A percentile compares a stretch with the other conserved stretches of the same genome.
Evolutionary conservation across 2,797 vertebrate species (phyloP).

Genomic region (Peromyscus attwateri): DNA sequence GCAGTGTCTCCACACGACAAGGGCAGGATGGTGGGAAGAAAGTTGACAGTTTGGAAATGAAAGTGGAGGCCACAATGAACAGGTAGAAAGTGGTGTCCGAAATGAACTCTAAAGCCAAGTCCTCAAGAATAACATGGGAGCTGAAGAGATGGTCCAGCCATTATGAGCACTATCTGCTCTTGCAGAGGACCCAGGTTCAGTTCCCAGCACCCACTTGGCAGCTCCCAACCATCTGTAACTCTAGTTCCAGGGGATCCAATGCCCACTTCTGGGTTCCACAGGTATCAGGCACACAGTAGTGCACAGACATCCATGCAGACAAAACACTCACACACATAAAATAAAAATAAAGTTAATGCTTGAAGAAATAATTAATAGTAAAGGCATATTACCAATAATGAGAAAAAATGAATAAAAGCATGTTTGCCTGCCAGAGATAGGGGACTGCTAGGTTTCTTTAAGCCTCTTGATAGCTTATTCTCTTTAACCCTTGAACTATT

Average conservation of each 20-base stretch:
- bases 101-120: conserved; percentile 15
- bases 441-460: not conserved
- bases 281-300: not conserved
- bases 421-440: not conserved
- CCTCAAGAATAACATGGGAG: not conserved
- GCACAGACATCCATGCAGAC: not conserved
- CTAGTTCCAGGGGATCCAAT: not conserved
- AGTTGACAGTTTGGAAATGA: not conserved
- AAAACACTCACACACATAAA: not conserved
- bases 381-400: not conserved
- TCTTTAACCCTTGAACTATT: conserved; percentile 8
- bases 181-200: not conserved
- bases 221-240: not conserved
- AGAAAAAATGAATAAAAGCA: conserved; percentile 10
- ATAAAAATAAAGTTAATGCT: not conserved
- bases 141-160: not conserved
- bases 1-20: not conserved
- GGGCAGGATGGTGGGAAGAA: not conserved
- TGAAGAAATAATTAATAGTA: not conserved
- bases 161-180: not conserved
- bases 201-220: not conserved
- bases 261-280: no score
- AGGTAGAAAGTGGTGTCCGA: not conserved
- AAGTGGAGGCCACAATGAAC: not conserved
- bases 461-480: not conserved